Evolutionary conservation across 2,888 invertebrate genomes (phyloP), one percentile per base, ranked within the genome.

Genomic region (Bugula neritina): DNA sequence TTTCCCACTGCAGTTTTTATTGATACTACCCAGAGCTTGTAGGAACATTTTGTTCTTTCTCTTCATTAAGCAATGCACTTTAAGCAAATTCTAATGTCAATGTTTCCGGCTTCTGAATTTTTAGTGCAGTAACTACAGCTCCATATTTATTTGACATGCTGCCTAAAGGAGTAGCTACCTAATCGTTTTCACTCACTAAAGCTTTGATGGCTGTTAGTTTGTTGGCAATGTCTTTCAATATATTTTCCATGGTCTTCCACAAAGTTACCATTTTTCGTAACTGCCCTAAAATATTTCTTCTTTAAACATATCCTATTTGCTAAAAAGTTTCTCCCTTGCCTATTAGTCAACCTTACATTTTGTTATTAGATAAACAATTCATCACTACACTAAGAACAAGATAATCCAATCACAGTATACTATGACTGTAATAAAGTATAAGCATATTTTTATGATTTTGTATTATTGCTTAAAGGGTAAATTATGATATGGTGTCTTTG

Each of bases 161-260:
- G 13, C 63, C 34, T 31, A 63, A 34, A 29, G 31, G 31, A 31
- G 63, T 31, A 27, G 31, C 63, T 3, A 63, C 31, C 27, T 31
- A 31, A 3, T 63, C 63, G 5, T 63, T 31, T 31, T 31, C 27
- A 34, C 29, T 29, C 1, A 63, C 31, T 31, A 31, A 10, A 17
- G 63, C 34, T 63, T 55, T n/a, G 3, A 63, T 31, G 10, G 29
- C 63, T 29, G 63, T 31, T 29, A 63, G 63, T 27, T 63, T 63
- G 31, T 63, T 31, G 31, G 31, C 27, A 10, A 63, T 25, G 3
- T 63, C 63, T 27, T 63, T 63, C 63, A n/a, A 63, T 29, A 31
- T 63, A 27, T 31, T 63, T 63, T 13, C 27, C 3, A 31, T 63
- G 63, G 31, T 31, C 13, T 34, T 25, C 31, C 10, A 31, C 27